Evolutionary conservation across 53 echinoderm and acorn worm species (phyloP).

Genomic region (Astropecten irregularis): DNA sequence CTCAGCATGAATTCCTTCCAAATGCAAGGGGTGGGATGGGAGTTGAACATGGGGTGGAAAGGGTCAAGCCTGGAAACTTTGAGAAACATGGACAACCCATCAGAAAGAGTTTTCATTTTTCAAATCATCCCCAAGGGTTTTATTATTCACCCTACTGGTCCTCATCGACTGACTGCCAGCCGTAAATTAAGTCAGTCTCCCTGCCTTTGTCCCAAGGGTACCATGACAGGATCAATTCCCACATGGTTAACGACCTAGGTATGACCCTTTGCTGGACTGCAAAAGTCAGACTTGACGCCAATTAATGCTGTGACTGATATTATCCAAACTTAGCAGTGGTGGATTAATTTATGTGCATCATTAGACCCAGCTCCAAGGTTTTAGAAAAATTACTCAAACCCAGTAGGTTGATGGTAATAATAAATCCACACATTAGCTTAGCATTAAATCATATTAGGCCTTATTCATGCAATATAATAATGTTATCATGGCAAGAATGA

Average conservation of each 20-base stretch:
- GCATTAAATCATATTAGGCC: too few species aligned
- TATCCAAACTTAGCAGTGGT: not conserved
- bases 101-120: not conserved
- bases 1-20: not conserved
- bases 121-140: not conserved
- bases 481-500: too few species aligned
- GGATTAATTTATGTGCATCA: too few species aligned
- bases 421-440: too few species aligned
- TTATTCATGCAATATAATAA: too few species aligned
- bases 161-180: not conserved
- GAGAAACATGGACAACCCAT: not conserved
- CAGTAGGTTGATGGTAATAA: too few species aligned
- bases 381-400: too few species aligned
- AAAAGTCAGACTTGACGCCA: not conserved
- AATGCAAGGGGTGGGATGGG: not conserved
- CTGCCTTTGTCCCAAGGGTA: constrained; percentile 6
- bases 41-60: not conserved
- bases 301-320: constrained; percentile 18
- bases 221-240: constrained; percentile 18
- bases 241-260: constrained; percentile 41
- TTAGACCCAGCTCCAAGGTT: too few species aligned
- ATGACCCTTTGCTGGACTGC: not conserved
- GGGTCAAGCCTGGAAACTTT: not conserved
- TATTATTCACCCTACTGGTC: constrained; percentile 8
- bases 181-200: constrained; percentile 19